Conservation (phyloP, 1,140 invertebrate genomes). For the Leptinotarsa defecta region DNA sequence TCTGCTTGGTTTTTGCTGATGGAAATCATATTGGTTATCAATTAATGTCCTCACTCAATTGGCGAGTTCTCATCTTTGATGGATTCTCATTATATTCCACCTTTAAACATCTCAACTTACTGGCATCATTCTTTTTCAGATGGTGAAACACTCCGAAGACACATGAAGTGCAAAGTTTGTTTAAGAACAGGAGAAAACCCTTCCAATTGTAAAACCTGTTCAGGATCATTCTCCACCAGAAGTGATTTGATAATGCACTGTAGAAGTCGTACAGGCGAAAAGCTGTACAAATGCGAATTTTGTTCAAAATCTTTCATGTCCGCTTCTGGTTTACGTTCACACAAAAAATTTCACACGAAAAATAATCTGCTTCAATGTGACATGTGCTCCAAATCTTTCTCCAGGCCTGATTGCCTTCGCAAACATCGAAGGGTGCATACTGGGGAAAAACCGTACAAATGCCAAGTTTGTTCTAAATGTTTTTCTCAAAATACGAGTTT, state of each 20-base stretch:
- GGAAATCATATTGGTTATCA: too few relatives aligned
- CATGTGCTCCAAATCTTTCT: not conserved
- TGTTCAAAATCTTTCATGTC: not conserved
- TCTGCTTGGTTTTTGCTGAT: too few relatives aligned
- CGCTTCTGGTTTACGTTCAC: not conserved
- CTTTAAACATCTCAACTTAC: too few relatives aligned
- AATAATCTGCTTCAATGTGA: not conserved
- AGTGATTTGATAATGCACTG: not conserved
- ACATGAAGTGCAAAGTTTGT: too few relatives aligned
- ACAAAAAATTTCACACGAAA: not conserved
- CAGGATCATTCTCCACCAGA: not conserved
- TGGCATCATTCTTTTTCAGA: too few relatives aligned
- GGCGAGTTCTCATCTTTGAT: too few relatives aligned
- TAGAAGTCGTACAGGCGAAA: not conserved
- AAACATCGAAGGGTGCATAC: not conserved
- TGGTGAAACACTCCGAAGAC: too few relatives aligned
- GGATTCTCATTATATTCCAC: too few relatives aligned
- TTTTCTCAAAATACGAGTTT: conserved; percentile 9
- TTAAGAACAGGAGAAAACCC: not conserved
- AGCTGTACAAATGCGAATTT: not conserved
- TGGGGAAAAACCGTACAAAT: conserved; percentile 8
- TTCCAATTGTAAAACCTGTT: not conserved
- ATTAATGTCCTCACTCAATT: too few relatives aligned
- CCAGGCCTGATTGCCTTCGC: not conserved
- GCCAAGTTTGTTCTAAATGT: conserved; percentile 6